phyloP scores from a whole-genome alignment of 2,113 vertebrate genomes.

The Oryzias melastigma region DNA sequence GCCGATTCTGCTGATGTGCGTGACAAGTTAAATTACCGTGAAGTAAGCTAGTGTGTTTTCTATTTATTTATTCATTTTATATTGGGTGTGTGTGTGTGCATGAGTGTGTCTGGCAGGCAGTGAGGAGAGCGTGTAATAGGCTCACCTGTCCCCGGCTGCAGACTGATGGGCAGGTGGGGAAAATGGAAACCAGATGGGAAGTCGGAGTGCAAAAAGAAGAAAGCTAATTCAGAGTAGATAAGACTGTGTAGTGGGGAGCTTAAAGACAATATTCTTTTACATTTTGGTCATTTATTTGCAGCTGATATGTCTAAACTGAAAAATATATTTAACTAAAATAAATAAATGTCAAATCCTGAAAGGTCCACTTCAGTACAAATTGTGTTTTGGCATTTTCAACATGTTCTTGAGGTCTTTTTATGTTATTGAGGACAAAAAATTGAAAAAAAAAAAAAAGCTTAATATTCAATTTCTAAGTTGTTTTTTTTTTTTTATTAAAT shows the following conservation, averaged over 20 bases:
- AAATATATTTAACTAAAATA: no score
- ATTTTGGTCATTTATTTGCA: constrained; percentile 4
- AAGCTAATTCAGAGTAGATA: constrained; percentile 28
- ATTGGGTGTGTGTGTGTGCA: constrained; percentile 5
- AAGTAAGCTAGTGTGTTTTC: constrained; percentile 28
- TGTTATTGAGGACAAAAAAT: no score
- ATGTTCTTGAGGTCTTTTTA: no score
- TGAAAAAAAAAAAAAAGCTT: no score
- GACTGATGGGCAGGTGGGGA: constrained; percentile 68
- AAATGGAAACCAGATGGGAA: constrained; percentile 61
- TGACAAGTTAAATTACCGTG: constrained; percentile 55
- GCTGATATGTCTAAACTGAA: not conserved
- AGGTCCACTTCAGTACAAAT: no score
- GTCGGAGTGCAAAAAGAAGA: not conserved
- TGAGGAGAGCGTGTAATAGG: constrained; percentile 60
- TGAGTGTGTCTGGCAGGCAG: constrained; percentile 34
- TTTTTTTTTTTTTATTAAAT: no score
- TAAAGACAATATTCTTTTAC: constrained; percentile 4
- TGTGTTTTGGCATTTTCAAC: no score
- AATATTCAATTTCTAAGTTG: no score
- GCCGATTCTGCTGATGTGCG: constrained; percentile 56
- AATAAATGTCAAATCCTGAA: no score
- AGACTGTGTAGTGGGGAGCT: constrained; percentile 5
- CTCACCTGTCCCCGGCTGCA: constrained; percentile 63
- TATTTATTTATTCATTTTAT: not conserved